Evolutionary conservation across 2,888 invertebrate genomes (phyloP).

Genomic region (Drosophila limbata): DNA sequence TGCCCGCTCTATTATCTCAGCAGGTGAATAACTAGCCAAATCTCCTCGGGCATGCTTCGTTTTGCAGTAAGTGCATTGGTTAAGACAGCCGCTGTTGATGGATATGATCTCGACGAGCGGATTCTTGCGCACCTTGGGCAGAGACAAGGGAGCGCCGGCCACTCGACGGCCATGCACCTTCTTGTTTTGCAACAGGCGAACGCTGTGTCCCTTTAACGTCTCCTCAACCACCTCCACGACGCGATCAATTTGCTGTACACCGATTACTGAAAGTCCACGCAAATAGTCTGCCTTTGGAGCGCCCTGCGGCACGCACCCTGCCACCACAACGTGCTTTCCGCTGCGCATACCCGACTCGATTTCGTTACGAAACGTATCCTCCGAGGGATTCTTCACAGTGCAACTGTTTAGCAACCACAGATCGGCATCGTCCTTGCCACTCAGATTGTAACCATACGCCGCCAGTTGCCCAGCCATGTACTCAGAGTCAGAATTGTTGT

Average conservation of each 20-base stretch:
- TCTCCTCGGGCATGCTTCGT: slow-evolving; percentile 99
- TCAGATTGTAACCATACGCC: slow-evolving; percentile 93
- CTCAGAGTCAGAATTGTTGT: slow-evolving; percentile 98
- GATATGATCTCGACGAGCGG: slow-evolving; percentile 98
- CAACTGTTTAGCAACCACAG: slow-evolving; percentile 98
- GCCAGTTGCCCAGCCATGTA: slow-evolving; percentile 99
- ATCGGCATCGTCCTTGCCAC: slow-evolving; percentile 93
- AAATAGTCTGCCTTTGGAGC: slow-evolving; percentile 90
- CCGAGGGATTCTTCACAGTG: slow-evolving; percentile 98
- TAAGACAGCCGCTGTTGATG: slow-evolving; percentile 97
- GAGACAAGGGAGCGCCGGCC: slow-evolving; percentile 93
- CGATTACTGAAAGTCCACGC: slow-evolving; percentile 94
- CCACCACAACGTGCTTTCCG: slow-evolving; percentile 95
- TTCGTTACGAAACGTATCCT: slow-evolving; percentile 96
- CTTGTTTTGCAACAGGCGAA: slow-evolving; percentile 92
- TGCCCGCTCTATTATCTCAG: slow-evolving; percentile 95
- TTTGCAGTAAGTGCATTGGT: slow-evolving; percentile 99
- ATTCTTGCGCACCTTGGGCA: slow-evolving; percentile 98
- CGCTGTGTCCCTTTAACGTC: slow-evolving; percentile 95
- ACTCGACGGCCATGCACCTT: slow-evolving; percentile 91
- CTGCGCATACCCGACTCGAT: slow-evolving; percentile 90
- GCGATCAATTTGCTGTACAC: slow-evolving; percentile 98
- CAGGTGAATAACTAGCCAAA: slow-evolving; percentile 96
- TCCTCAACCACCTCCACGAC: slow-evolving; percentile 99
- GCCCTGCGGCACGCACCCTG: slow-evolving; percentile 99